phyloP scores from a whole-genome alignment of 2,888 invertebrate species.

The Hydrotaea diabolus region DNA sequence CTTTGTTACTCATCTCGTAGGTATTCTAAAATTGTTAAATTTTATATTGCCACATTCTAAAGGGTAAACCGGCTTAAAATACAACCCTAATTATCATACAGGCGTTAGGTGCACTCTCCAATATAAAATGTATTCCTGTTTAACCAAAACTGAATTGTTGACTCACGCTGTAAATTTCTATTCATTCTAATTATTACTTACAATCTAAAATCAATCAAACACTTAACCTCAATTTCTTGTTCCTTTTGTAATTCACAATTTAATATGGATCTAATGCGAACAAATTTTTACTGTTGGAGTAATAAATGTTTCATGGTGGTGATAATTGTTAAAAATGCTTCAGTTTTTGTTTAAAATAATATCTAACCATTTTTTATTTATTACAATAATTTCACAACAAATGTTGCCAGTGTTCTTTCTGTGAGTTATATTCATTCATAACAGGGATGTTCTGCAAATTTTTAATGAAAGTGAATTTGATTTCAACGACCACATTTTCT shows the following conservation, averaged over 20 bases:
- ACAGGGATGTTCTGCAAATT: neutral
- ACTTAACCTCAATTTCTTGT: neutral
- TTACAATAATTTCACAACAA: neutral
- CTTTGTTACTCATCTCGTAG: too few relatives aligned
- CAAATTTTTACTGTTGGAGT: conserved; percentile 7
- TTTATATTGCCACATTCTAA: too few relatives aligned
- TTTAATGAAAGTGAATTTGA: neutral
- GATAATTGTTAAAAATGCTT: neutral
- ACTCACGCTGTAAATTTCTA: neutral
- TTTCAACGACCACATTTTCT: too few relatives aligned
- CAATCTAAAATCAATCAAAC: conserved; percentile 36
- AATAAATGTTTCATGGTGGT: neutral
- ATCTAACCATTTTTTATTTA: neutral
- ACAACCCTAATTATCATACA: too few relatives aligned
- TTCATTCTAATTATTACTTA: neutral
- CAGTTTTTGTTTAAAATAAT: neutral
- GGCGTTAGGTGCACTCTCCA: too few relatives aligned
- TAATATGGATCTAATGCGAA: conserved; percentile 22
- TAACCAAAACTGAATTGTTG: conserved; percentile 1
- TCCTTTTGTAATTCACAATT: conserved; percentile 58
- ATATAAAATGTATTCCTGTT: neutral
- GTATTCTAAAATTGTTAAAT: too few relatives aligned
- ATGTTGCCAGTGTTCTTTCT: neutral
- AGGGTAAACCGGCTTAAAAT: too few relatives aligned
- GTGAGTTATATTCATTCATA: neutral